These are phyloP conservation scores for Diarsia mendica DNA, from an alignment of 2,888 invertebrate genomes.

Conservation along the genomic window DNA sequence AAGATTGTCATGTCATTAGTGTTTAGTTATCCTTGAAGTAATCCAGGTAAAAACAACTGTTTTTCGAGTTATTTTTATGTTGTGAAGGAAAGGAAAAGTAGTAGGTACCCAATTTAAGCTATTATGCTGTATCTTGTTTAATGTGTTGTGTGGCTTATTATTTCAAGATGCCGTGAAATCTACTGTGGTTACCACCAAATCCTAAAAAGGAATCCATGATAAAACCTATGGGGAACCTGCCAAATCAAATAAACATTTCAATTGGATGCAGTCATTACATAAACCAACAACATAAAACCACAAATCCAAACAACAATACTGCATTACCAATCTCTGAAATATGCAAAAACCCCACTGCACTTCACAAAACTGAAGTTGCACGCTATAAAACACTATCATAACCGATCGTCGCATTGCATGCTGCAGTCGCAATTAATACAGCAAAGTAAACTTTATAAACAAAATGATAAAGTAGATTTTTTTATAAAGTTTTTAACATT, in stretches of 20 bases:
- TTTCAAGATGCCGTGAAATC: not conserved
- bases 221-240: not conserved
- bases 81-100: not conserved
- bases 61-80: not conserved
- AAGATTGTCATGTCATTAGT: not conserved
- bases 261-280: not conserved
- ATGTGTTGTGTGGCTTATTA: not conserved
- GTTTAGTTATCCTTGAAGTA: not conserved
- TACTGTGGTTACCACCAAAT: not conserved
- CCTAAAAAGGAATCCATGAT: not conserved
- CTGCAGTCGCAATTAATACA: slow-evolving; percentile 67
- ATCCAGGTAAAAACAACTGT: not conserved
- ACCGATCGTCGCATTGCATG: slow-evolving; percentile 72
- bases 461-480: slow-evolving; percentile 81
- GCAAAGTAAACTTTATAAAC: slow-evolving; percentile 70
- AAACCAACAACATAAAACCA: slow-evolving; percentile 31
- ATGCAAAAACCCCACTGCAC: slow-evolving; percentile 38
- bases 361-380: slow-evolving; percentile 55
- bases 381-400: slow-evolving; percentile 59
- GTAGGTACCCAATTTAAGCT: no score
- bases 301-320: slow-evolving; percentile 15
- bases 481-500: slow-evolving; percentile 83
- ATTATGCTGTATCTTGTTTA: not conserved
- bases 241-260: not conserved
- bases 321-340: slow-evolving; percentile 30